phyloP scores from a whole-genome alignment of 2,888 invertebrate species.

The Patella caerulea region DNA sequence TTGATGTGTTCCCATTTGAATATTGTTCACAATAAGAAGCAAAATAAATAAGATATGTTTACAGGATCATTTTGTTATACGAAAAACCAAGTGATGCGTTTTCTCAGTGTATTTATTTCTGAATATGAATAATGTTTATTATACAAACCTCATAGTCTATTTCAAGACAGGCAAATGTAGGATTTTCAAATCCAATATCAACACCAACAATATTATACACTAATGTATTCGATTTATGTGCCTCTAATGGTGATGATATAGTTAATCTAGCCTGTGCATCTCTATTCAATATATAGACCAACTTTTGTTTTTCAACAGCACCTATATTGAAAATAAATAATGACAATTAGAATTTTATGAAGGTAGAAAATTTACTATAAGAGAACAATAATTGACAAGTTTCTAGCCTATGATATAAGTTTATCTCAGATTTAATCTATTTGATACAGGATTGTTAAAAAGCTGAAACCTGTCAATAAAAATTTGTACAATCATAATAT shows the following conservation, averaged over 20 bases:
- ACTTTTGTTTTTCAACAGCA: conserved; percentile 97
- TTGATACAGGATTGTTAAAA: no score
- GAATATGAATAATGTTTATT: no score
- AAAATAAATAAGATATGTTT: no score
- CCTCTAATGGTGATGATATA: conserved; percentile 98
- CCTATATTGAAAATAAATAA: conserved; percentile 74
- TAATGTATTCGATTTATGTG: conserved; percentile 98
- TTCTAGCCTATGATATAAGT: neutral
- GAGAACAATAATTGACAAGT: neutral
- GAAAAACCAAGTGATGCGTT: no score
- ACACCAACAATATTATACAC: conserved; percentile 98
- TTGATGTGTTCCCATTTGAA: no score
- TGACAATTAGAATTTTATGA: neutral
- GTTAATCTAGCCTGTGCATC: conserved; percentile 97
- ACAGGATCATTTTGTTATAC: no score
- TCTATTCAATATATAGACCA: conserved; percentile 98
- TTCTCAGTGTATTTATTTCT: no score
- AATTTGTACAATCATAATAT: no score
- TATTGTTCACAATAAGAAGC: no score
- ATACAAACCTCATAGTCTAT: conserved; percentile 91
- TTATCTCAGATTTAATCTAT: no score
- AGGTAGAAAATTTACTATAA: neutral
- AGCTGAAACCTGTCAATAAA: no score
- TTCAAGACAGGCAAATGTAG: conserved; percentile 98
- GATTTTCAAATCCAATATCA: conserved; percentile 99